Evolutionary conservation across 1,140 invertebrate species (phyloP), one percentile per base, ranked within the genome.

Genomic region (Araneus ventricosus): DNA sequence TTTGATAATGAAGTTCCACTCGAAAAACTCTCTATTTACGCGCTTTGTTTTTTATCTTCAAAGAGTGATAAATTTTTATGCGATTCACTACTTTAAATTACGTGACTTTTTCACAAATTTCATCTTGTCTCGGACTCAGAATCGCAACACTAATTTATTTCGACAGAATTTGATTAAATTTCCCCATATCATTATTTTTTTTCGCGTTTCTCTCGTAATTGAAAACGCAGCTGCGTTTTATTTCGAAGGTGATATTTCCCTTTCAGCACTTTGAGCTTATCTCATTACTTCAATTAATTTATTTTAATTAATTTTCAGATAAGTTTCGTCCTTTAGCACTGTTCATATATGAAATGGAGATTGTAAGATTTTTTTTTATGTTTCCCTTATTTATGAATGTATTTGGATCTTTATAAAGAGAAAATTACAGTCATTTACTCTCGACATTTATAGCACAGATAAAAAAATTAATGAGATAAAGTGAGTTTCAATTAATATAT

Each of bases 131-230:
- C 7, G n/a, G 2, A 1, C 24, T 63, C 59, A 7, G 24, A 63
- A 63, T 63, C 24, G 59, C 24, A 4, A 63, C 59, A 0, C 24
- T 63, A 63, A 63, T 63, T 63, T 63, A 63, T 63, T 63, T 63
- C 20, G 59, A 63, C 59, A 63, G 59, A 63, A 24, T 63, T n/a
- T 63, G 59, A 63, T 63, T 63, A 63, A 63, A 63, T 63, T n/a
- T n/a, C 4, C 59, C 24, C 3, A 63, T 63, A n/a, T 63, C 4
- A 63, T 63, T 63, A 63, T 63, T 63, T 63, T 63, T n/a, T 63
- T 63, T 20, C 24, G 59, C 59, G 24, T n/a, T n/a, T 63, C n/a
- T n/a, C 1, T 63, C 59, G 59, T 63, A 63, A 63, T 63, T 63
- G 59, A 20, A 63, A 63, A 63, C 20, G 24, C 59, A 63, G 59